Evolutionary conservation across 2,797 vertebrate species (phyloP).

Genomic region (Poecilia picta): DNA sequence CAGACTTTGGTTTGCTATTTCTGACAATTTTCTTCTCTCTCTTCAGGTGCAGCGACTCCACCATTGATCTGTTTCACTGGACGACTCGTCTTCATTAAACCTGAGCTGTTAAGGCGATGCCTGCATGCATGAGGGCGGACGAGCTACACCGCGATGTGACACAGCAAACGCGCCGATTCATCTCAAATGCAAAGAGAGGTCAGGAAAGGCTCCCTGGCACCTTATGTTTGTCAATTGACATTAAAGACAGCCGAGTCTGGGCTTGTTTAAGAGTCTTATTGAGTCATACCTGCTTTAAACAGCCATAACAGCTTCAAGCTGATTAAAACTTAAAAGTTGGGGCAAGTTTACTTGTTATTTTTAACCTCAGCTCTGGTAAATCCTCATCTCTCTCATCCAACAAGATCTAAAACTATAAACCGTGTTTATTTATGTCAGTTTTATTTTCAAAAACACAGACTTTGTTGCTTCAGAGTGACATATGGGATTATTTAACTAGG

Average conservation of each 20-base stretch:
- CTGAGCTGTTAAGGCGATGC: constrained; percentile 65
- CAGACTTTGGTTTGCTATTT: not conserved
- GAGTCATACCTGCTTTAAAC: constrained; percentile 36
- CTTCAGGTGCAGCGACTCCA: constrained; percentile 58
- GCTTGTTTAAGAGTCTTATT: constrained; percentile 15
- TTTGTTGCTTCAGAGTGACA: constrained; percentile 12
- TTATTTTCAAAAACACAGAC: constrained; percentile 10
- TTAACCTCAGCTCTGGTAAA: constrained; percentile 1
- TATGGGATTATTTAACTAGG: constrained; percentile 13
- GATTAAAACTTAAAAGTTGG: constrained; percentile 11
- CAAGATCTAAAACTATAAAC: constrained; percentile 1
- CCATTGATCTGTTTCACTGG: constrained; percentile 76
- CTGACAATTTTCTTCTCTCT: not conserved
- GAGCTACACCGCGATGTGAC: constrained; percentile 13
- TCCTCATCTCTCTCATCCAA: not conserved
- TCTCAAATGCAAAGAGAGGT: constrained; percentile 57
- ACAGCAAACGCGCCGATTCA: constrained; percentile 49
- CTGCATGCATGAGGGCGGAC: constrained; percentile 33
- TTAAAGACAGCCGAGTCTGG: constrained; percentile 25
- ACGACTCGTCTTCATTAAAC: constrained; percentile 82
- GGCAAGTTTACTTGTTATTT: constrained; percentile 1
- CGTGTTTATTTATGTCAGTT: not conserved
- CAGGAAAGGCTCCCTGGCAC: constrained; percentile 17
- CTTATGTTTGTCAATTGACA: constrained; percentile 38
- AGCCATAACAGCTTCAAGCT: constrained; percentile 4